Percentiles rank a stretch among this genome's conserved stretches.
phyloP scores from a whole-genome alignment of 2,113 vertebrate genomes.

The Peromyscus maniculatus region DNA sequence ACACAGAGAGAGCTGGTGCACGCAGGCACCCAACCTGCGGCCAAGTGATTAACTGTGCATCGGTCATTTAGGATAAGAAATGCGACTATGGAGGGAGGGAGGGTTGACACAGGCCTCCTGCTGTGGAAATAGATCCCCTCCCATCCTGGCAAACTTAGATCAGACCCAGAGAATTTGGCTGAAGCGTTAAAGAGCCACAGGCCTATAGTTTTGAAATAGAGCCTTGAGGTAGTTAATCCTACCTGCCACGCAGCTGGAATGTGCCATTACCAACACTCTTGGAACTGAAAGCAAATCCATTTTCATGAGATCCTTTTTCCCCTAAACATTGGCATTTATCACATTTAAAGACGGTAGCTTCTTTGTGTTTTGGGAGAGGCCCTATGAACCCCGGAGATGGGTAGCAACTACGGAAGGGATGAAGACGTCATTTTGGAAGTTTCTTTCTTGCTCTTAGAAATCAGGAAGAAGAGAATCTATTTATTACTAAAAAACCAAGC shows the following conservation, averaged over 20 bases:
- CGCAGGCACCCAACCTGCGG: not conserved
- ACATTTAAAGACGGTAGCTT: conserved; percentile 9
- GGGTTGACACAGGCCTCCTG: conserved; percentile 51
- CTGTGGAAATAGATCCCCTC: conserved; percentile 64
- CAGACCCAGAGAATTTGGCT: conserved; percentile 42
- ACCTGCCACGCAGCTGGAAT: not conserved
- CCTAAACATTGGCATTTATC: not conserved
- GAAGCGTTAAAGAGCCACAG: conserved; percentile 8
- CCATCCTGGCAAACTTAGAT: conserved; percentile 37
- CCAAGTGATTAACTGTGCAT: conserved; percentile 75
- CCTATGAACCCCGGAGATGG: not conserved
- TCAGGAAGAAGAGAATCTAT: not conserved
- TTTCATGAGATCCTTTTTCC: conserved; percentile 44
- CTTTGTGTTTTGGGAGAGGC: conserved; percentile 44
- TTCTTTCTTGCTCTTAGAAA: conserved; percentile 16
- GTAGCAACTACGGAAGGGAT: not conserved
- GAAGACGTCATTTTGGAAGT: conserved; percentile 40
- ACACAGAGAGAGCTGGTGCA: conserved; percentile 51
- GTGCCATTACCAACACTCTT: not conserved
- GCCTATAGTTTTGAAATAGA: not conserved
- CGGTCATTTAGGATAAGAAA: conserved; percentile 77
- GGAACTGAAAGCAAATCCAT: conserved; percentile 19
- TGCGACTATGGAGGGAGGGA: conserved; percentile 1
- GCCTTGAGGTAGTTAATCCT: not conserved
- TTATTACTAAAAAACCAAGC: not conserved